Evolutionary conservation across 2,113 vertebrate species (phyloP).

Genomic region (Psephotus haematonotus): DNA sequence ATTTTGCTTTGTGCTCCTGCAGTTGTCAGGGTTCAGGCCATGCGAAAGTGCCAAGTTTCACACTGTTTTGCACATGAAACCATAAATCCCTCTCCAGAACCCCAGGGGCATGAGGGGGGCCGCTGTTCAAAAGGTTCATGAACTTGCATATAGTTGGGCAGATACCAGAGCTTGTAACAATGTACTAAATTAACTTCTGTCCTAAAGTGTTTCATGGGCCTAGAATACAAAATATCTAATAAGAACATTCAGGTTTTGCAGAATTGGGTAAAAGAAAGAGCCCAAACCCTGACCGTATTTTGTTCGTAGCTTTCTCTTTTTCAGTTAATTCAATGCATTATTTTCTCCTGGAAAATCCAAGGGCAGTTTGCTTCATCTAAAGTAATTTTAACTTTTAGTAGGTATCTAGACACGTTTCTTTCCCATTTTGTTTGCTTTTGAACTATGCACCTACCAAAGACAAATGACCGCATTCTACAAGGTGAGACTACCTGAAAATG

Average conservation of each 20-base stretch:
- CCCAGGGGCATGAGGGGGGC: not conserved
- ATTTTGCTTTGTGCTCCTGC: not conserved
- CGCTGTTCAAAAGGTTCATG: conserved; percentile 28
- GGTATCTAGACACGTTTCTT: not conserved
- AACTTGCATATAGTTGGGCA: conserved; percentile 37
- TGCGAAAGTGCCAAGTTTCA: conserved; percentile 52
- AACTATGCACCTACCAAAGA: not conserved
- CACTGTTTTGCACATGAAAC: conserved; percentile 47
- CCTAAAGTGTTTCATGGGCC: not conserved
- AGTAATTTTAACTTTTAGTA: not conserved
- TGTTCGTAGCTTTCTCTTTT: not conserved
- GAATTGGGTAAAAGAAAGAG: not conserved
- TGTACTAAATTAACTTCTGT: not conserved
- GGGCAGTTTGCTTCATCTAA: not conserved
- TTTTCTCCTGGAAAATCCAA: not conserved
- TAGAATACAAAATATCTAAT: not conserved
- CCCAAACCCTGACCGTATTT: not conserved
- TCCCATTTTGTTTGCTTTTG: not conserved
- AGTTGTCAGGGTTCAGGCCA: not conserved
- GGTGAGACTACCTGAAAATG: not conserved
- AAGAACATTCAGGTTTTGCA: not conserved
- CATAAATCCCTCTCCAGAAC: conserved; percentile 51
- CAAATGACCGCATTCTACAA: not conserved
- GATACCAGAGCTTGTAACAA: not conserved
- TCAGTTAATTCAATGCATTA: not conserved